These are phyloP conservation scores for Taphrorychus bicolor DNA, from an alignment of 2,888 invertebrate species.

Conservation along the genomic window DNA sequence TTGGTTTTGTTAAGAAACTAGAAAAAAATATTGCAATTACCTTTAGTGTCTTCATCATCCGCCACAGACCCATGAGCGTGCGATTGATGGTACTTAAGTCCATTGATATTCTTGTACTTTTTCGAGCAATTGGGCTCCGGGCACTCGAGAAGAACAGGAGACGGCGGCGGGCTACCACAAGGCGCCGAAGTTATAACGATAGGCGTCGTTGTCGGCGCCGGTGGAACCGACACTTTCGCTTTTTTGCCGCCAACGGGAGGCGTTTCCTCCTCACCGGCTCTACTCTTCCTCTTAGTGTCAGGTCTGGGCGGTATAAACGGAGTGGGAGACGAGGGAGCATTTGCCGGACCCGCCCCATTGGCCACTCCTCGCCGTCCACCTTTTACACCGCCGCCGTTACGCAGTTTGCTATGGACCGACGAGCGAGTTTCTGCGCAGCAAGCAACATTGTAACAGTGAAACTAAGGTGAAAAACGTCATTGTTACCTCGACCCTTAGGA, in stretches of 20 bases:
- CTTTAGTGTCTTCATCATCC: conserved; percentile 67
- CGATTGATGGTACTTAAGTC: conserved; percentile 93
- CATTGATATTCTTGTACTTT: conserved; percentile 97
- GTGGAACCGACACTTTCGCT: conserved; percentile 60
- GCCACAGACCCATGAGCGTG: conserved; percentile 88
- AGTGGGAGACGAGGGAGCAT: conserved; percentile 66
- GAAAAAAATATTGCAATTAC: no score
- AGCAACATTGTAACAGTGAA: neutral
- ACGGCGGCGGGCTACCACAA: conserved; percentile 69
- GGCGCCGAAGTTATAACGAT: conserved; percentile 54
- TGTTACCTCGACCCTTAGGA: conserved; percentile 89
- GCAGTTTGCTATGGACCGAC: conserved; percentile 84
- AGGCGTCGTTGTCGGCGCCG: conserved; percentile 63
- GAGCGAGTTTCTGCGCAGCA: conserved; percentile 65
- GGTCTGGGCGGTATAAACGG: conserved; percentile 68
- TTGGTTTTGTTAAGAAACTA: no score
- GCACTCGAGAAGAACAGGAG: conserved; percentile 86
- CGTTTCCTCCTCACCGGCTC: conserved; percentile 57
- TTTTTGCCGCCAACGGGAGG: conserved; percentile 57
- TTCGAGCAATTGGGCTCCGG: conserved; percentile 97
- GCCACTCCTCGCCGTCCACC: conserved; percentile 64
- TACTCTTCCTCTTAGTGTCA: conserved; percentile 63
- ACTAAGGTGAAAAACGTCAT: neutral
- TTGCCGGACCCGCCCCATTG: conserved; percentile 64
- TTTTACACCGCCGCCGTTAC: conserved; percentile 78